Evolutionary conservation across 2,888 invertebrate species (phyloP), one percentile per base, ranked within the genome.

Genomic region (Eretmocerus hayati): DNA sequence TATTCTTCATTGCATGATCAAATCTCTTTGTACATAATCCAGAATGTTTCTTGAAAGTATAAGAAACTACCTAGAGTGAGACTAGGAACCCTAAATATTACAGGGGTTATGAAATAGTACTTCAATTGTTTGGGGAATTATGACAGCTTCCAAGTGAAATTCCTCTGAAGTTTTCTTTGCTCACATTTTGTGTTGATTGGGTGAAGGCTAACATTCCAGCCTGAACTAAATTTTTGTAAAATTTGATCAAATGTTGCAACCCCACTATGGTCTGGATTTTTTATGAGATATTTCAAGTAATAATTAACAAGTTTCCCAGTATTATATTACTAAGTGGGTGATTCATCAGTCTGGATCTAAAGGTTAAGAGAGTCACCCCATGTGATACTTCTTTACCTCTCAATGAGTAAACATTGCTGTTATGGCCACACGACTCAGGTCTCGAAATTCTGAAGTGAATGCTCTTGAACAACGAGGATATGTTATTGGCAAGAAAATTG

Each of bases 381-480:
- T 41, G 37, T 50, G 30, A 41, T 40, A 46, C 42, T 43, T 52
- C 42, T 45, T 56, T 30, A 42, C 41, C 40, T 50, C 55, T 61
- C 60, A 60, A 67, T 67, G 65, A 68, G 59, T 61, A 59, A 59
- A 50, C 54, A 42, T 33, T 35, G 54, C 53, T 64, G 64, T 65
- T 59, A 84, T 84, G 84, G 83, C 82, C 78, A 78, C 81, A 76
- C 80, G 80, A 75, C 77, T 84, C 74, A 81, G 80, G 78, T 81
- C 85, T 72, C 81, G 84, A 74, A 84, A 81, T 75, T 89, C 89
- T 63, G 90, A 90, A 77, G 82, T 87, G 59, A 85, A 85, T 71
- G 88, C 89, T 67, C 79, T 90, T 74, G 86, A 87, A 71, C 84
- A 87, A 73, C 79, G 87, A 67, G 90, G 90, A 63, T 90, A 90